Percentiles rank a stretch among this genome's conserved stretches.
Conservation (phyloP, 2,113 vertebrate genomes). For the Gila orcuttii region DNA sequence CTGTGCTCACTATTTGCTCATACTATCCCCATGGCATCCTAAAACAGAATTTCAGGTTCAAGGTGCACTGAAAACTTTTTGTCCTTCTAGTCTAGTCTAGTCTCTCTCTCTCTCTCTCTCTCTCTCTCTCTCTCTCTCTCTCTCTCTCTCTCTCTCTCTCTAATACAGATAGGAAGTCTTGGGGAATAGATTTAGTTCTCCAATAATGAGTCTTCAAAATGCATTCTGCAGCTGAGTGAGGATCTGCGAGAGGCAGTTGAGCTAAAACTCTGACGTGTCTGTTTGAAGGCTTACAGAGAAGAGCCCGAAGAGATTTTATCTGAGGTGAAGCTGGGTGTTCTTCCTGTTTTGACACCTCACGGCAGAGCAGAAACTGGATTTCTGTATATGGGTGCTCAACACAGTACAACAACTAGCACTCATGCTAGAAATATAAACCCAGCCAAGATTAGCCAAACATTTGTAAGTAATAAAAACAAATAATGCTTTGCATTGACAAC, state of each 20-base stretch:
- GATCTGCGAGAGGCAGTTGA: slow-evolving; percentile 28
- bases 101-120: slow-evolving; percentile 32
- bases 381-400: slow-evolving; percentile 7
- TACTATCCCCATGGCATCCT: neutral
- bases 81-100: neutral
- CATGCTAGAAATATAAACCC: slow-evolving; percentile 19
- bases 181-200: slow-evolving; percentile 52
- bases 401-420: slow-evolving; percentile 11
- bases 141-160: too few relatives aligned
- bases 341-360: slow-evolving; percentile 44
- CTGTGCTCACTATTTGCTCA: neutral
- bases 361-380: slow-evolving; percentile 31
- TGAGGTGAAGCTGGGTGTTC: slow-evolving; percentile 52
- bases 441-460: neutral
- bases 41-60: neutral
- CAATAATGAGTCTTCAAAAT: slow-evolving; percentile 57
- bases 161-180: slow-evolving; percentile 25
- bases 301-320: slow-evolving; percentile 52
- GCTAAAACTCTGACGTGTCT: slow-evolving; percentile 45
- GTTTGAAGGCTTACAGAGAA: slow-evolving; percentile 49
- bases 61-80: neutral
- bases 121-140: too few relatives aligned
- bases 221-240: slow-evolving; percentile 43
- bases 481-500: neutral
- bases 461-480: neutral